These are phyloP conservation scores for Crossaster papposus DNA, from an alignment of 53 echinoderm and acorn worm species.

Conservation along the genomic window DNA sequence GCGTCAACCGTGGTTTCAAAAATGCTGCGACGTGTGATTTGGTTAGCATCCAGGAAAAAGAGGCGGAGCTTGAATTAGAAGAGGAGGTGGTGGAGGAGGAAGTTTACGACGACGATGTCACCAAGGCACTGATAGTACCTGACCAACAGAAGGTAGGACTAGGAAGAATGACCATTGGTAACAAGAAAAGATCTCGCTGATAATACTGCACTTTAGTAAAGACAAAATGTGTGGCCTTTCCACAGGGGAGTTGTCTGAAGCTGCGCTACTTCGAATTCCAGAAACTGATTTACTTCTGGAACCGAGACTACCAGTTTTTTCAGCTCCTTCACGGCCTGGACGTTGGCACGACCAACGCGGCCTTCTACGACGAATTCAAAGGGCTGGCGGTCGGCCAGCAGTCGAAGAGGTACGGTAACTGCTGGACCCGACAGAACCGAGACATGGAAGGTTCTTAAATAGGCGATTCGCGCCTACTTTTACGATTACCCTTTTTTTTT, in stretches of 20 bases:
- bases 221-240: not conserved
- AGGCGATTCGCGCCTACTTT: no score
- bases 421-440: not conserved
- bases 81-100: slow-evolving; percentile 56
- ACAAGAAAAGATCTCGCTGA: not conserved
- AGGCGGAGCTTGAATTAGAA: slow-evolving; percentile 8
- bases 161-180: no score
- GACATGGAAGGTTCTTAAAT: not conserved
- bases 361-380: slow-evolving; percentile 71
- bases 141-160: slow-evolving; percentile 26
- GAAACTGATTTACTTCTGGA: slow-evolving; percentile 81
- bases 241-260: not conserved
- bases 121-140: slow-evolving; percentile 52
- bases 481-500: no score
- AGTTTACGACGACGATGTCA: slow-evolving; percentile 5
- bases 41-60: not conserved
- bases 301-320: slow-evolving; percentile 52
- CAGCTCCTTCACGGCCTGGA: slow-evolving; percentile 68
- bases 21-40: slow-evolving; percentile 28
- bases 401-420: slow-evolving; percentile 70
- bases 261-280: slow-evolving; percentile 83
- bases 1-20: slow-evolving; percentile 3
- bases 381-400: slow-evolving; percentile 68
- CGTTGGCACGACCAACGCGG: slow-evolving; percentile 54
- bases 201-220: not conserved